A percentile compares a stretch with the other conserved stretches of the same genome.
phyloP scores from a whole-genome alignment of 2,113 vertebrate species.

The Orthochromis malagaraziensis region DNA sequence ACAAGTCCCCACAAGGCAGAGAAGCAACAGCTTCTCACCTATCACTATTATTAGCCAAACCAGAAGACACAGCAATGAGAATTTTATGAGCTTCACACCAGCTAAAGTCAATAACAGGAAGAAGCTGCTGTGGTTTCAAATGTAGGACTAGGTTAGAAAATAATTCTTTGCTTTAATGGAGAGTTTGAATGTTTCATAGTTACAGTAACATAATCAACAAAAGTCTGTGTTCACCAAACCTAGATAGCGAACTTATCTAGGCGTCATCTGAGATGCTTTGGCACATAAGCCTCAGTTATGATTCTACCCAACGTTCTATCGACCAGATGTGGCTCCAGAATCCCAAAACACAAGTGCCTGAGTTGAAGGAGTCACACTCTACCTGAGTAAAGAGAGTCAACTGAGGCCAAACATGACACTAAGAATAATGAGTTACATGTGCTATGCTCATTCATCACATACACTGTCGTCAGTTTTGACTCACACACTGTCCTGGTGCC shows the following conservation, averaged over 20 bases:
- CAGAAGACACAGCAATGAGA: background rate
- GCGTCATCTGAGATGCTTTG: accelerated
- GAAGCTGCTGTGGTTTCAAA: accelerated
- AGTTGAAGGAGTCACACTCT: background rate
- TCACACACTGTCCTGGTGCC: background rate
- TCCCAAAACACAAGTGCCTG: accelerated
- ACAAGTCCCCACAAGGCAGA: accelerated
- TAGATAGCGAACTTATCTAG: accelerated
- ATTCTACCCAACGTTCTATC: accelerated
- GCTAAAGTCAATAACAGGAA: background rate
- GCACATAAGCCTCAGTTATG: background rate
- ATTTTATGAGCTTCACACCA: accelerated
- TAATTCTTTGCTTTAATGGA: accelerated
- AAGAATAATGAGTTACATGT: accelerated
- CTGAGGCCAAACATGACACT: accelerated
- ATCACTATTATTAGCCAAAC: background rate
- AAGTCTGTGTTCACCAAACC: accelerated
- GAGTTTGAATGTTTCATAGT: background rate
- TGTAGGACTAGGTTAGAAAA: background rate
- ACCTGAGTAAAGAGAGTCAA: accelerated
- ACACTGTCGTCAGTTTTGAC: accelerated
- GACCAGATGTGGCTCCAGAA: background rate
- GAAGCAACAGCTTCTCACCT: accelerated
- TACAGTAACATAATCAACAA: accelerated
- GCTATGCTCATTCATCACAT: accelerated